A percentile compares a stretch with the other conserved stretches of the same genome.
phyloP scores from a whole-genome alignment of 1,140 invertebrate genomes.

The Pentalonia nigronervosa region DNA sequence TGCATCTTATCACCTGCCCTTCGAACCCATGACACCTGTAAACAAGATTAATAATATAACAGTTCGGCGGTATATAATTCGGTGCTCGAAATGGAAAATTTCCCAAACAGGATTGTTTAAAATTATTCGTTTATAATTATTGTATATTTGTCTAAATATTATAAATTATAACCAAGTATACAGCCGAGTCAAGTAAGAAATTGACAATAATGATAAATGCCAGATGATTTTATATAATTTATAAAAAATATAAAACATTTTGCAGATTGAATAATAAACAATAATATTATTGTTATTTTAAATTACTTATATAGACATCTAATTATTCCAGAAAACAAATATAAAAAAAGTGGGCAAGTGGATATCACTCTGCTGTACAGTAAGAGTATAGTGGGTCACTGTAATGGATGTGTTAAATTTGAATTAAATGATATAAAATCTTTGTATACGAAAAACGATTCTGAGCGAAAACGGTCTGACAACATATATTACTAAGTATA shows the following conservation, averaged over 20 bases:
- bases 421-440: too few relatives aligned
- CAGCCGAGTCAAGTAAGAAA: neutral
- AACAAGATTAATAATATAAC: slow-evolving; percentile 29
- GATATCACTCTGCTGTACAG: too few relatives aligned
- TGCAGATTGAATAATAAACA: too few relatives aligned
- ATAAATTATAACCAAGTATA: neutral
- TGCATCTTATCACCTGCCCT: slow-evolving; percentile 76
- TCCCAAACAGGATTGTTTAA: neutral
- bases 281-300: too few relatives aligned
- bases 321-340: neutral
- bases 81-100: neutral
- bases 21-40: slow-evolving; percentile 80
- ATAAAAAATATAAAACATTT: too few relatives aligned
- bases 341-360: too few relatives aligned
- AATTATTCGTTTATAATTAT: neutral
- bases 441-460: too few relatives aligned
- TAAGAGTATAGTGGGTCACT: too few relatives aligned
- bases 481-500: too few relatives aligned
- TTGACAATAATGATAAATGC: neutral
- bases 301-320: neutral
- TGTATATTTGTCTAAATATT: neutral
- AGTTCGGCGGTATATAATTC: neutral
- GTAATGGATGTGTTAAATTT: too few relatives aligned
- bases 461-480: too few relatives aligned
- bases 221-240: too few relatives aligned